Base-by-base conservation (phyloP, 2,113 vertebrate species). In the Tinamus guttatus region DNA sequence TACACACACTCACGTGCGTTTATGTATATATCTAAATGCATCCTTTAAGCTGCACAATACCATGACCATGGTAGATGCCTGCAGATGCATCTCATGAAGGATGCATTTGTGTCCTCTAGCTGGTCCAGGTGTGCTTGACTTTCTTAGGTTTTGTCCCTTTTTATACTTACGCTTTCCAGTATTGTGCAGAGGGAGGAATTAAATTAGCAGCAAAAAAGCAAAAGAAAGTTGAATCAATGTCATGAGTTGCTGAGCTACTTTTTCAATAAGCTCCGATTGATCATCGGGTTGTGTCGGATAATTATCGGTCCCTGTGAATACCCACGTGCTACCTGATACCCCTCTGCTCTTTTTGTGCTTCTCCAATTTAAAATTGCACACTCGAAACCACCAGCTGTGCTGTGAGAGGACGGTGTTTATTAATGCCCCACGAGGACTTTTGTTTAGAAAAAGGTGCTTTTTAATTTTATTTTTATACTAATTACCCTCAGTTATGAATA, bases 91-190 rank as follows among this genome's bases (percentile, higher is more conserved):
- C 14, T 52, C 24, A 14, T 67, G 69, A 43, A 38, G 71, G 71
- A n/a, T n/a, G 3, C 13, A 1, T 9, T 10, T 32, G 1, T 19
- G 27, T 62, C 40, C 60, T 63, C 21, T 69, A 4, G 28, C 24
- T 27, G 34, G 12, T 34, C 38, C 20, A 3, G 19, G 2, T 15
- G 13, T 62, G 8, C 9, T 34, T 74, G 20, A 30, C 11, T 56
- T n/a, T 28, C 19, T 13, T 71, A 20, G 40, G 7, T n/a, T 81
- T 76, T 52, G 13, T 54, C 27, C 11, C 3, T 34, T 73, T 74
- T 51, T 45, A 0, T 11, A 24, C 11, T 81, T 1, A 0, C 0
- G 43, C 17, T 86, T 74, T 91, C 51, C 38, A 59, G n/a, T 21
- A 13, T 36, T 20, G 2, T 22, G 16, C 56, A 28, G 49, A 54